Conservation (phyloP, 2,888 invertebrate genomes). For the Drymonia ruficornis region DNA sequence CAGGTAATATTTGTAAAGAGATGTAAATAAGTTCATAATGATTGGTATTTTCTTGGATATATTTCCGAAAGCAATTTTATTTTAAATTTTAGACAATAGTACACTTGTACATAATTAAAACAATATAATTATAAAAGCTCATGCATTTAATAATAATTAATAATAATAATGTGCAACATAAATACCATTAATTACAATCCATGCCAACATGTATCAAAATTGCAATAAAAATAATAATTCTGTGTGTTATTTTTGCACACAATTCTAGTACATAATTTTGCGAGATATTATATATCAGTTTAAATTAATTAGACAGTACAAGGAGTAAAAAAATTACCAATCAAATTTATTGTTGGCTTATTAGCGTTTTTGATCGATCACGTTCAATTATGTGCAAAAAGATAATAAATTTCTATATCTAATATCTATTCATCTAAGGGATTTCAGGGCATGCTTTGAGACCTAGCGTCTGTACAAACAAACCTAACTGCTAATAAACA, state of each 20-base stretch:
- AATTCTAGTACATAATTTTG: conserved; percentile 11
- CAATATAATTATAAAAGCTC: background rate
- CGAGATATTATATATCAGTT: background rate
- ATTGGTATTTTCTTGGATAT: background rate
- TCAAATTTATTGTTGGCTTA: too few relatives aligned
- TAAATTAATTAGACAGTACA: too few relatives aligned
- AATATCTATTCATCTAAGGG: conserved; percentile 38
- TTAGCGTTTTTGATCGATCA: too few relatives aligned
- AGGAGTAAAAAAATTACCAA: too few relatives aligned
- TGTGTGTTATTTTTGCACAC: conserved; percentile 15
- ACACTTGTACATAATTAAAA: too few relatives aligned
- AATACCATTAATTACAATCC: background rate
- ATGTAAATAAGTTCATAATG: background rate
- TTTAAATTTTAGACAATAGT: too few relatives aligned
- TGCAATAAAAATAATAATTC: conserved; percentile 1
- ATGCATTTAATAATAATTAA: conserved; percentile 4
- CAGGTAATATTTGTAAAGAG: too few relatives aligned
- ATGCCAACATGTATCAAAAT: background rate
- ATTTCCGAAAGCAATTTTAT: background rate
- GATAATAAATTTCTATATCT: conserved; percentile 11
- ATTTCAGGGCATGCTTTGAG: conserved; percentile 58
- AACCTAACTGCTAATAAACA: conserved; percentile 67
- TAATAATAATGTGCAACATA: background rate
- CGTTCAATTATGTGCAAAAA: conserved; percentile 21
- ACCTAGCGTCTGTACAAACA: conserved; percentile 52